Percentiles rank a stretch among this genome's conserved stretches.
phyloP scores from a whole-genome alignment of 1,140 invertebrate genomes.

The Papilio xuthus region DNA sequence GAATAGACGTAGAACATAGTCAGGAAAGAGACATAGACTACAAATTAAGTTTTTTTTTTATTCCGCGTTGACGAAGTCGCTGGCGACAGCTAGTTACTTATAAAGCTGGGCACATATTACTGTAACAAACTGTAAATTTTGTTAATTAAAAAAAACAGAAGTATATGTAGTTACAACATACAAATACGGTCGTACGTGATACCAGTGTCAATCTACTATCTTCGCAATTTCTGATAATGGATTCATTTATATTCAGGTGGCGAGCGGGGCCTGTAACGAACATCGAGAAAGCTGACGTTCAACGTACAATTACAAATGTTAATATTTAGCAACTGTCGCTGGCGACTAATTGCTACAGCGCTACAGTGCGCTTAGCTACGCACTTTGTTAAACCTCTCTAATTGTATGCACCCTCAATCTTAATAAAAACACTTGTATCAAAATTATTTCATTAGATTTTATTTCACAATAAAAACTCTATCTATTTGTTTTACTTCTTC shows the following conservation, averaged over 20 bases:
- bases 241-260: slow-evolving; percentile 79
- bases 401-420: slow-evolving; percentile 33
- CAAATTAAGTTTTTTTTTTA: too few species aligned
- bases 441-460: neutral
- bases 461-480: neutral
- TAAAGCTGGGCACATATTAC: neutral
- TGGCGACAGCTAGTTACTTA: too few species aligned
- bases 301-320: slow-evolving; percentile 77
- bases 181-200: slow-evolving; percentile 56
- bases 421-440: slow-evolving; percentile 13
- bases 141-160: slow-evolving; percentile 14
- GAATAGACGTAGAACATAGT: too few species aligned
- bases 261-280: slow-evolving; percentile 75
- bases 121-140: neutral
- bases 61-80: too few species aligned
- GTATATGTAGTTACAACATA: slow-evolving; percentile 19
- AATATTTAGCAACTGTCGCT: slow-evolving; percentile 78
- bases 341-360: slow-evolving; percentile 69
- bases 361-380: slow-evolving; percentile 50
- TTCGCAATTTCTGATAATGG: slow-evolving; percentile 73
- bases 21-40: too few species aligned
- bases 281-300: slow-evolving; percentile 72
- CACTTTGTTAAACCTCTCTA: slow-evolving; percentile 34
- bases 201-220: slow-evolving; percentile 66
- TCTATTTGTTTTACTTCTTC: neutral